Conservation (phyloP, 2,113 vertebrate genomes). For the Columba janthina region DNA sequence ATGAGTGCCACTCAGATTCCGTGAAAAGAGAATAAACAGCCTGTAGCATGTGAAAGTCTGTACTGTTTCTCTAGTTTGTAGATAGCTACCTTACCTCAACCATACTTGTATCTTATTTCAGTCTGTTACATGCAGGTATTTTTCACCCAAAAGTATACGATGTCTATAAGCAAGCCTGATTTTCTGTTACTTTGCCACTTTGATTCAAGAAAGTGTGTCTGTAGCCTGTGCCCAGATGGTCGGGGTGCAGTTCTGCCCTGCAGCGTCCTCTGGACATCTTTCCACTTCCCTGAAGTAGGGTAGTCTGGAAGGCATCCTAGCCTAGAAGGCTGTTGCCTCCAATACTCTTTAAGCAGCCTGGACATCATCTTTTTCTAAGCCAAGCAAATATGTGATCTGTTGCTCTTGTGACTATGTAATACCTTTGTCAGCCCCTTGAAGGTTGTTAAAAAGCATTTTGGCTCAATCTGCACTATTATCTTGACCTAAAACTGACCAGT, state of each 20-base stretch:
- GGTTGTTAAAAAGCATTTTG: not conserved
- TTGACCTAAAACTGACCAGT: not conserved
- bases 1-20: not conserved
- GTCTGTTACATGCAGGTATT: not conserved
- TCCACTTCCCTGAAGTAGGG: not conserved
- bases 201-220: not conserved
- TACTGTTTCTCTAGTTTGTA: not conserved
- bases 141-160: not conserved
- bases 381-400: not conserved
- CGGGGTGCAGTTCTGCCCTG: not conserved
- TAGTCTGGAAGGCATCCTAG: not conserved
- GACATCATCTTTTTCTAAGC: not conserved
- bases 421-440: not conserved
- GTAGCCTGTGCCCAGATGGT: not conserved
- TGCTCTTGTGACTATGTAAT: not conserved
- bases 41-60: not conserved
- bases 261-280: not conserved
- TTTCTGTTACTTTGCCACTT: not conserved
- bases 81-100: not conserved
- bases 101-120: not conserved
- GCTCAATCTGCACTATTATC: not conserved
- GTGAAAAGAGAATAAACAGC: not conserved
- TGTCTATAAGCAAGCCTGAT: not conserved
- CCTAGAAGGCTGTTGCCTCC: not conserved
- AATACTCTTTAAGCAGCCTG: not conserved